Conservation (phyloP, 2,888 invertebrate species). For the Eupithecia subumbrata region DNA sequence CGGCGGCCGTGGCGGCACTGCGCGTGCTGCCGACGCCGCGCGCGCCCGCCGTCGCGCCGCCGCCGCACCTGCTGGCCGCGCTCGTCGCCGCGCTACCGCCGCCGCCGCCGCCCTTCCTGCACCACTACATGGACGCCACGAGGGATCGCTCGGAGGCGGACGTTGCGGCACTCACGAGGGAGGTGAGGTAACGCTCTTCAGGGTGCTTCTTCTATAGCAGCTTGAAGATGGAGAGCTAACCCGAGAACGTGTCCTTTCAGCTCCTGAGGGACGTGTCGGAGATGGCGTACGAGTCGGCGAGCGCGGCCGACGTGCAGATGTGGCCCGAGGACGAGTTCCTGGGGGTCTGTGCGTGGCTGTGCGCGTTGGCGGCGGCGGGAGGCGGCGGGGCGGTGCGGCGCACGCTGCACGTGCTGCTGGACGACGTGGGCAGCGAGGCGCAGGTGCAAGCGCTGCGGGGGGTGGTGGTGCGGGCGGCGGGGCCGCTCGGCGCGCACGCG, state of each 20-base stretch:
- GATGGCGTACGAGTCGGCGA: constrained; percentile 28
- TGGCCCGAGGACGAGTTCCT: background rate
- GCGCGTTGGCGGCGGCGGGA: constrained; percentile 31
- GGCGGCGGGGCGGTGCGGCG: constrained; percentile 27
- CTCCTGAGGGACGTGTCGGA: constrained; percentile 26
- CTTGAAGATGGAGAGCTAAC: background rate
- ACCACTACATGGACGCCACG: background rate
- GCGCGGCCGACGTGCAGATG: constrained; percentile 26
- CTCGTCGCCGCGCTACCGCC: background rate
- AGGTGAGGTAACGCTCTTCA: background rate
- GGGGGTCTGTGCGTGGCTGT: background rate
- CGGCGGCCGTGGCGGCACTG: constrained; percentile 48
- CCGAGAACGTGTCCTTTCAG: background rate
- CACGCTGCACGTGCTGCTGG: constrained; percentile 25
- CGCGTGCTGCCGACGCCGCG: constrained; percentile 29
- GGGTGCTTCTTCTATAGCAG: background rate
- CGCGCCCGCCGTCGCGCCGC: background rate
- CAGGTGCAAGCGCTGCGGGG: constrained; percentile 27
- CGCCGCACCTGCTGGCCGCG: background rate
- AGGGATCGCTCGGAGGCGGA: background rate
- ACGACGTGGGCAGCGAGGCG: constrained; percentile 28
- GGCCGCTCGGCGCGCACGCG: constrained; percentile 16
- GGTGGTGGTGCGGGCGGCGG: constrained; percentile 32
- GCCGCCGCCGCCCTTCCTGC: background rate
- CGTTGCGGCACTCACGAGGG: background rate